Conservation (phyloP, 2,888 invertebrate genomes). For the Cerastis leucographa region DNA sequence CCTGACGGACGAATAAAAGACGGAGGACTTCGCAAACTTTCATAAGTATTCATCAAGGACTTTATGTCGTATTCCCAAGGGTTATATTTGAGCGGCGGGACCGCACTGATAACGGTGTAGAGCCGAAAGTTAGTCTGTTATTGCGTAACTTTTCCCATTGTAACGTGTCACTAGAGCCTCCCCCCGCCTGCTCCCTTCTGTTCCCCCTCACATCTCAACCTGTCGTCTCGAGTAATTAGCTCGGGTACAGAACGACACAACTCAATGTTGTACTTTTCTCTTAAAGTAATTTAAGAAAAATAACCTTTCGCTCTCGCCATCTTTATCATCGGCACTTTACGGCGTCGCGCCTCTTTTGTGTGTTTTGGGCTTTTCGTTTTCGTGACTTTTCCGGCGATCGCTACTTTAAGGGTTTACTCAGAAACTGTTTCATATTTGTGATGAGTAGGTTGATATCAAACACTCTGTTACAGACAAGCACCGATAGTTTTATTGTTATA, state of each 20-base stretch:
- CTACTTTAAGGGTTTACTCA: background rate
- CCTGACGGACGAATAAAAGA: constrained; percentile 77
- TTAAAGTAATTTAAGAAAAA: constrained; percentile 73
- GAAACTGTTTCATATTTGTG: background rate
- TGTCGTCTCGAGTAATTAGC: constrained; percentile 76
- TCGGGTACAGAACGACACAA: constrained; percentile 63
- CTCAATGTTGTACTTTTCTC: constrained; percentile 71
- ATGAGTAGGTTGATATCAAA: background rate
- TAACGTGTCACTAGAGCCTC: constrained; percentile 76
- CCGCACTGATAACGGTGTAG: constrained; percentile 63
- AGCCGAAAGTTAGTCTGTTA: constrained; percentile 79
- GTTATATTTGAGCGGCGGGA: constrained; percentile 66
- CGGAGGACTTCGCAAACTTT: constrained; percentile 63
- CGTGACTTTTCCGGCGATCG: background rate
- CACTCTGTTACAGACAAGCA: background rate
- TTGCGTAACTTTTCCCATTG: constrained; percentile 85
- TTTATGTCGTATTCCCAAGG: constrained; percentile 66
- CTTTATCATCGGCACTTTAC: constrained; percentile 43
- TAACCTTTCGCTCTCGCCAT: constrained; percentile 54
- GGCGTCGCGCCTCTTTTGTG: constrained; percentile 16
- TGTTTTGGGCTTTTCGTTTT: constrained; percentile 14
- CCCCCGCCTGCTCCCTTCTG: constrained; percentile 25
- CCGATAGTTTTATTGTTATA: background rate
- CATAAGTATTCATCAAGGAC: constrained; percentile 52
- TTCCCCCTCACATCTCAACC: constrained; percentile 54